Conservation (phyloP, 2,113 vertebrate species). For the Labrus mixtus region DNA sequence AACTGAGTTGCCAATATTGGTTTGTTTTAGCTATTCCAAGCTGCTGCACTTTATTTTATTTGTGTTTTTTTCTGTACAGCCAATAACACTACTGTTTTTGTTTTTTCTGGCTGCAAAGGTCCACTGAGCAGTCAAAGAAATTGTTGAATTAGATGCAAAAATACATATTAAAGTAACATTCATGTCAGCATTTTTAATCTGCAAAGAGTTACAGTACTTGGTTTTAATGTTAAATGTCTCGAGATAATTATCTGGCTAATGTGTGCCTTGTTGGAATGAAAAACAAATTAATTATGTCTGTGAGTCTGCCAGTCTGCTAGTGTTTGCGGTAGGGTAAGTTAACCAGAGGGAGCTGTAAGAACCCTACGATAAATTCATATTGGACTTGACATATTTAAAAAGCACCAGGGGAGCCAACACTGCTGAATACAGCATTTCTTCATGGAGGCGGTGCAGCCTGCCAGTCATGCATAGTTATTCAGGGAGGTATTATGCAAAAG, state of each 20-base stretch:
- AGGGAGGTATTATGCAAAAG: slow-evolving; percentile 21
- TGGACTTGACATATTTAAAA: slow-evolving; percentile 39
- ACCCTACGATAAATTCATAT: slow-evolving; percentile 17
- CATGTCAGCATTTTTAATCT: too few relatives aligned
- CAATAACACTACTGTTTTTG: too few relatives aligned
- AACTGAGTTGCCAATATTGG: too few relatives aligned
- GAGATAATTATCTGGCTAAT: neutral
- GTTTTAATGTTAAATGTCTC: neutral
- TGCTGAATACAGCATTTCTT: slow-evolving; percentile 34
- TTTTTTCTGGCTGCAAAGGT: too few relatives aligned
- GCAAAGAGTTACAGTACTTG: neutral
- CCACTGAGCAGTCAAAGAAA: too few relatives aligned
- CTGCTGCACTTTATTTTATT: too few relatives aligned
- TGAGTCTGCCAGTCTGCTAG: neutral
- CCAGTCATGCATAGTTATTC: slow-evolving; percentile 24
- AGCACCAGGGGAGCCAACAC: slow-evolving; percentile 17
- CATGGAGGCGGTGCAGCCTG: slow-evolving; percentile 2
- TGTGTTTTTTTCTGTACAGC: too few relatives aligned
- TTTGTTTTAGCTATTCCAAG: too few relatives aligned
- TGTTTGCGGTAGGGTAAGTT: neutral
- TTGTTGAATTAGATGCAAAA: too few relatives aligned
- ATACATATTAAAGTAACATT: too few relatives aligned
- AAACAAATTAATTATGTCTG: neutral
- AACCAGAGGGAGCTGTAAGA: neutral
- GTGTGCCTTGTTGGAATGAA: neutral